Evolutionary conservation across 2,888 invertebrate species (phyloP), one percentile per base, ranked within the genome.

Genomic region (Cephus runcator): DNA sequence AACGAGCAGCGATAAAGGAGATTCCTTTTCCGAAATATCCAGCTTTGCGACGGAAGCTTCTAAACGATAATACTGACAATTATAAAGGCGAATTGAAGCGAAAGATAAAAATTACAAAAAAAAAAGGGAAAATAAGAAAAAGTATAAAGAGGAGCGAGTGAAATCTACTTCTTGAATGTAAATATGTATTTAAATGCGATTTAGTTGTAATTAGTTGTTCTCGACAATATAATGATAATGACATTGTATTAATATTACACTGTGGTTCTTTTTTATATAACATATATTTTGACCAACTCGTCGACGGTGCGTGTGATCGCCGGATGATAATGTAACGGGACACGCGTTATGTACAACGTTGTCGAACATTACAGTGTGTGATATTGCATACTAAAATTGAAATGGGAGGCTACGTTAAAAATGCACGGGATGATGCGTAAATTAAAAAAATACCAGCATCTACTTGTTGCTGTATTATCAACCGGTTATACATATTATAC

Each of bases 141-240:
- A 11, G 12, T 35, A 35, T 35, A 12, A 30, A 34, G 71, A 71
- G 34, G 30, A 71, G 11, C 31, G 31, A 71, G 71, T 9, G 71
- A 71, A 71, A 11, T 71, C 71, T 69, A 56, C 79, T 80, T 82
- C 83, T 85, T 81, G 76, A 33, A 76, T 86, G 89, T 88, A 88
- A 86, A 88, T 88, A 88, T 86, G 87, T 89, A 88, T 83, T 80
- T 81, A 86, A 85, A 83, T 76, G 80, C 69, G 81, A 81, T 88
- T 88, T 85, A 85, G 85, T 87, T 87, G 81, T 87, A 56, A 56
- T 87, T 85, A 85, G 85, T 88, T 88, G 80, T 79, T 85, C 86
- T 89, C 82, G 89, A 88, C 86, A 89, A 89, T 88, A 88, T 81
- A 79, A 77, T 2, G 78, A 78, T 76, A 73, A 79, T 40, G 75